Conservation (phyloP, 2,888 invertebrate species). For the Parnassius glacialis region DNA sequence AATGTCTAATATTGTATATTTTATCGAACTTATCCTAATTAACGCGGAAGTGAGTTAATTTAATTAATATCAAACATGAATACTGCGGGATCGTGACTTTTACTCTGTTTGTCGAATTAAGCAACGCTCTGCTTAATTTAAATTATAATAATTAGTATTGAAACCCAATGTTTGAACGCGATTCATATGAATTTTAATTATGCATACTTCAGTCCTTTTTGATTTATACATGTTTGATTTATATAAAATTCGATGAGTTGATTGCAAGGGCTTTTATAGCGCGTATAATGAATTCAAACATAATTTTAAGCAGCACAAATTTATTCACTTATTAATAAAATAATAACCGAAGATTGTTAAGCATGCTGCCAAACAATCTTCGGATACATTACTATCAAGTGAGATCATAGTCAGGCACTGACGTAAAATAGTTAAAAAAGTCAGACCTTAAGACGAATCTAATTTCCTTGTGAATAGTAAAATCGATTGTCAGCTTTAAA, state of each 20-base stretch:
- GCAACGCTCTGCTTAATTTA: slow-evolving; percentile 18
- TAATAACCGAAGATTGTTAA: no score
- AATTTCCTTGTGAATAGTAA: neutral
- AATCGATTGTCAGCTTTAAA: slow-evolving; percentile 2
- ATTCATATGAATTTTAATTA: slow-evolving; percentile 13
- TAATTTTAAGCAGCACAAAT: no score
- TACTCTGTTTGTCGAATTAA: slow-evolving; percentile 37
- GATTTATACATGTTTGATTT: no score
- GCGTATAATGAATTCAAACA: no score
- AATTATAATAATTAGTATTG: slow-evolving; percentile 27
- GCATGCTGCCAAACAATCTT: no score
- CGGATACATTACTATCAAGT: no score
- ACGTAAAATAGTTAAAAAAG: no score
- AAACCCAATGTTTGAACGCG: slow-evolving; percentile 15
- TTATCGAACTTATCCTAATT: slow-evolving; percentile 18
- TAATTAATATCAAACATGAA: slow-evolving; percentile 40
- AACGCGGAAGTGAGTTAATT: slow-evolving; percentile 20
- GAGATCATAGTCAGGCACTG: no score
- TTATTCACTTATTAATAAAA: no score
- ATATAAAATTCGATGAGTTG: no score
- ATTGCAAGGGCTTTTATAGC: no score
- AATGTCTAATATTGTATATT: neutral
- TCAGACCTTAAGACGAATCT: no score
- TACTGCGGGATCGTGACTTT: slow-evolving; percentile 36
- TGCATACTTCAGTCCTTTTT: neutral